Evolutionary conservation across 2,113 vertebrate species (phyloP).

Genomic region (Brevimyrus niger): DNA sequence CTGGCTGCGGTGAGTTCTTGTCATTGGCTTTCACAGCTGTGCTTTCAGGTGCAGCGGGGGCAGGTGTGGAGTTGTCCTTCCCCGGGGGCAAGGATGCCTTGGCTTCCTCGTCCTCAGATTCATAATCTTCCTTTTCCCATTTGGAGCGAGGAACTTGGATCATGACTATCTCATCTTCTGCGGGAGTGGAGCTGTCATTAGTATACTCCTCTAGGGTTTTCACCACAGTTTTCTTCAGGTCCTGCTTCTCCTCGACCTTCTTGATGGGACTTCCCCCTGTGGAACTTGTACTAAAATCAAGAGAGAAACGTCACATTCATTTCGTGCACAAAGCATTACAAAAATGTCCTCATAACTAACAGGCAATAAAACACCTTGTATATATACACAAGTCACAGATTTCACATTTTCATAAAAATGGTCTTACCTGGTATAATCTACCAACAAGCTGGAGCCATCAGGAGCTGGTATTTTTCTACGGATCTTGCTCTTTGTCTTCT

Average conservation of each 20-base stretch:
- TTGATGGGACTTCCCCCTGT: slow-evolving; percentile 73
- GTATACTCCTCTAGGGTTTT: slow-evolving; percentile 77
- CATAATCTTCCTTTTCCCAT: slow-evolving; percentile 80
- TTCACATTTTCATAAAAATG: neutral
- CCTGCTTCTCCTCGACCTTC: slow-evolving; percentile 67
- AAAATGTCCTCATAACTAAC: neutral
- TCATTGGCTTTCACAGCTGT: slow-evolving; percentile 49
- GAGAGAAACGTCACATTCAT: slow-evolving; percentile 10
- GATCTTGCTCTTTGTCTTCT: slow-evolving; percentile 63
- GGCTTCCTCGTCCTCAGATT: slow-evolving; percentile 75
- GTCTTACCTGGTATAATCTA: slow-evolving; percentile 75
- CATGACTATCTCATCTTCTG: slow-evolving; percentile 78
- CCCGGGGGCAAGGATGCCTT: slow-evolving; percentile 42
- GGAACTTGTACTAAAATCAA: slow-evolving; percentile 65
- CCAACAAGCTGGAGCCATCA: slow-evolving; percentile 56
- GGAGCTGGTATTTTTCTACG: slow-evolving; percentile 57
- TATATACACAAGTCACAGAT: neutral
- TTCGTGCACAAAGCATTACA: neutral
- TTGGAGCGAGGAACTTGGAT: slow-evolving; percentile 77
- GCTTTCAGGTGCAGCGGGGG: slow-evolving; percentile 50
- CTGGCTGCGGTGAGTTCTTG: slow-evolving; percentile 54
- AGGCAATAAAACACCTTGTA: neutral
- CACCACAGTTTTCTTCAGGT: slow-evolving; percentile 65
- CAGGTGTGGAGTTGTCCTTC: slow-evolving; percentile 47
- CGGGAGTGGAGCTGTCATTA: slow-evolving; percentile 66